Conservation (phyloP, 2,888 invertebrate species). For the Busseola fusca region DNA sequence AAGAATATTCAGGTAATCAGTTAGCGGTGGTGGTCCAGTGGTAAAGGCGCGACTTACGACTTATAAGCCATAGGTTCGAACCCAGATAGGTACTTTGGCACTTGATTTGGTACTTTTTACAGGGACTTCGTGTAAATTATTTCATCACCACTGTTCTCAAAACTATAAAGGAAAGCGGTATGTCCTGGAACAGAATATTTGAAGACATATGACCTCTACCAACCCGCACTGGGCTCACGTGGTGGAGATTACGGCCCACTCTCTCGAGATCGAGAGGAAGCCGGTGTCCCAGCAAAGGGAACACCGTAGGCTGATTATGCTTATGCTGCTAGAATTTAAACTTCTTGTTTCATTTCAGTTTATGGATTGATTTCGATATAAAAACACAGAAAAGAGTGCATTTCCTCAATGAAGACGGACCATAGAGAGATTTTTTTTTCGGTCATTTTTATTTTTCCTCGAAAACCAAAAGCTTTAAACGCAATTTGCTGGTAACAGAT, state of each 20-base stretch:
- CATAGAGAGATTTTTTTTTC: neutral
- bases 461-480: slow-evolving; percentile 67
- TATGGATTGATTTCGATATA: neutral
- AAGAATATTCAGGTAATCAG: neutral
- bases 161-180: neutral
- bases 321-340: neutral
- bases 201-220: neutral
- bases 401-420: neutral
- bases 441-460: slow-evolving; percentile 45
- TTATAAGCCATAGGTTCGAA: neutral
- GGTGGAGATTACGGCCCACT: neutral
- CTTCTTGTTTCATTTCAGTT: neutral
- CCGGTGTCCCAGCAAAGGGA: neutral
- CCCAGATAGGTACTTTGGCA: neutral
- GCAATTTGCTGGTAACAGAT: slow-evolving; percentile 80
- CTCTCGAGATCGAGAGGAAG: accelerated
- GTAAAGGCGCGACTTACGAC: neutral
- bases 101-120: too few relatives aligned
- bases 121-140: neutral
- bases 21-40: neutral
- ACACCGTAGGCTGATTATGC: neutral
- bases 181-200: neutral
- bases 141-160: neutral
- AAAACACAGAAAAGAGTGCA: slow-evolving; percentile 1
- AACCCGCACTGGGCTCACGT: neutral